These are phyloP conservation scores for Emmelina monodactyla DNA, from an alignment of 2,888 invertebrate species.

Conservation along the genomic window DNA sequence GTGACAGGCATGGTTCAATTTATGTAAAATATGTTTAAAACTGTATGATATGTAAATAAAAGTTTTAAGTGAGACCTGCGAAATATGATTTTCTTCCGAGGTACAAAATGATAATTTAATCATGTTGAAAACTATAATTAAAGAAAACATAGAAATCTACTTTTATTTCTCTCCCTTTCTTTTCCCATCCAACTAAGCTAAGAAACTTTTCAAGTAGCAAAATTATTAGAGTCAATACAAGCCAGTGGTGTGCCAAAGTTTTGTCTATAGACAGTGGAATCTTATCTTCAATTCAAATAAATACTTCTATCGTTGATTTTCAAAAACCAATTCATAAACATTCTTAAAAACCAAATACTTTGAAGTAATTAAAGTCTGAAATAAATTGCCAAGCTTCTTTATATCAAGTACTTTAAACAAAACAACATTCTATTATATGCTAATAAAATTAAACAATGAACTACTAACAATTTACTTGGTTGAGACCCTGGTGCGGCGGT, in stretches of 20 bases:
- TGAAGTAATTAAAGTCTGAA: too few species aligned
- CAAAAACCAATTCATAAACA: too few species aligned
- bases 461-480: constrained; percentile 77
- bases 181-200: too few species aligned
- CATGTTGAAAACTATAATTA: constrained; percentile 65
- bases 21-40: constrained; percentile 46
- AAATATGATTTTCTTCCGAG: constrained; percentile 65
- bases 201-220: too few species aligned
- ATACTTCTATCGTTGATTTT: too few species aligned
- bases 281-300: too few species aligned
- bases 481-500: constrained; percentile 91
- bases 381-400: constrained; percentile 9
- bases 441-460: constrained; percentile 18
- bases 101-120: constrained; percentile 62
- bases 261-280: too few species aligned
- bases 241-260: too few species aligned
- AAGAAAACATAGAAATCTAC: constrained; percentile 45
- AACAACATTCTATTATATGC: constrained; percentile 7
- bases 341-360: not conserved
- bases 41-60: constrained; percentile 64
- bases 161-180: constrained; percentile 21
- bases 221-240: too few species aligned
- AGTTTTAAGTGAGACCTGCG: constrained; percentile 54
- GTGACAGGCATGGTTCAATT: constrained; percentile 37
- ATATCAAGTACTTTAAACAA: constrained; percentile 11